phyloP scores from a whole-genome alignment of 2,113 vertebrate species.

The Oxygymnocypris stewartii region DNA sequence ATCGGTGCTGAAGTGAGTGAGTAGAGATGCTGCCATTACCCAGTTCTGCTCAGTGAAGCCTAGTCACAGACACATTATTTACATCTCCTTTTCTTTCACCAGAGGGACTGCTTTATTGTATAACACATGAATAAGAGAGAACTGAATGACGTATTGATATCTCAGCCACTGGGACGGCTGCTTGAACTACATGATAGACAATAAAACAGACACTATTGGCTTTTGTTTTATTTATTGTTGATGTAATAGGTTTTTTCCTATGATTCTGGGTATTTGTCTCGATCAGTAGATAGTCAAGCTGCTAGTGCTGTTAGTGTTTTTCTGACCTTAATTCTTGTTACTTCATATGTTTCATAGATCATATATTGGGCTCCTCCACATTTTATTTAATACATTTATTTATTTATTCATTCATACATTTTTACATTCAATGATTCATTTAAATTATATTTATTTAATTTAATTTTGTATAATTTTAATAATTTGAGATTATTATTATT shows the following conservation, averaged over 20 bases:
- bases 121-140: not conserved
- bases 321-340: not conserved
- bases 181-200: not conserved
- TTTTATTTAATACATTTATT: too few relatives aligned
- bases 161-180: not conserved
- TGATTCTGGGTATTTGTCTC: not conserved
- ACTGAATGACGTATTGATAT: not conserved
- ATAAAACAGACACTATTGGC: not conserved
- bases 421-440: too few relatives aligned
- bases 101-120: not conserved
- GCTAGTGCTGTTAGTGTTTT: too few relatives aligned
- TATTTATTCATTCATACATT: not conserved
- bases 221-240: not conserved
- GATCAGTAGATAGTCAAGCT: not conserved
- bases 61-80: slow-evolving; percentile 39
- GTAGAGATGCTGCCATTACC: slow-evolving; percentile 2
- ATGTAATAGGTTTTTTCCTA: not conserved
- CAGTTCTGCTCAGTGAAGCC: slow-evolving; percentile 23
- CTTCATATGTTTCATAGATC: too few relatives aligned
- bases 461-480: not conserved
- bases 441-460: too few relatives aligned
- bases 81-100: slow-evolving; percentile 7
- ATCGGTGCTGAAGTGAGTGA: slow-evolving; percentile 6
- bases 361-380: too few relatives aligned
- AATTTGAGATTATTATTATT: not conserved